Evolutionary conservation across 2,113 vertebrate species (phyloP).

Genomic region (Oreamnos americanus): DNA sequence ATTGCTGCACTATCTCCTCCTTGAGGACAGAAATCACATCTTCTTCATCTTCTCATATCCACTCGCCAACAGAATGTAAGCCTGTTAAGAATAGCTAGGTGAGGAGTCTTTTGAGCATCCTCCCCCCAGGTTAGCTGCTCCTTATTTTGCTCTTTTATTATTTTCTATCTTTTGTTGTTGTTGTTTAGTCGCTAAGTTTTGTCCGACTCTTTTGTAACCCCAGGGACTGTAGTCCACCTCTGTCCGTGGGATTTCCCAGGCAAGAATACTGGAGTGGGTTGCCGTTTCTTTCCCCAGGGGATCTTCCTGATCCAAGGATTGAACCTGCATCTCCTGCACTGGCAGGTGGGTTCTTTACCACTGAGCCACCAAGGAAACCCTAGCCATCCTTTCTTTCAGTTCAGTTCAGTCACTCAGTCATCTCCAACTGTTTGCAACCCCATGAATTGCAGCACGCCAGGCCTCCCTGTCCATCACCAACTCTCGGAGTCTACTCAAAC

Average conservation of each 20-base stretch:
- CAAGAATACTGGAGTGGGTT: neutral
- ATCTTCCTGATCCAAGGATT: neutral
- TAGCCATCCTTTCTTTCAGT: neutral
- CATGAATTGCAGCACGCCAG: rapidly evolving
- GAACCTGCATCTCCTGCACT: neutral
- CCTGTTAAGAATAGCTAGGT: neutral
- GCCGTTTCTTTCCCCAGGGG: neutral
- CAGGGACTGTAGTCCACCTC: neutral
- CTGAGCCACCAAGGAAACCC: neutral
- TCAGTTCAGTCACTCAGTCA: too few relatives aligned
- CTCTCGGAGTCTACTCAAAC: too few relatives aligned
- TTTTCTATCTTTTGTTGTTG: neutral
- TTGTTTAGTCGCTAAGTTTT: neutral
- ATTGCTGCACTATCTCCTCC: neutral
- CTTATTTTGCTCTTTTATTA: neutral
- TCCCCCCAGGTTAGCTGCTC: rapidly evolving
- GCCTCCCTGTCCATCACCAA: too few relatives aligned
- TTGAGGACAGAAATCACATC: neutral
- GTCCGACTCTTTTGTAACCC: neutral
- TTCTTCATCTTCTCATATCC: neutral
- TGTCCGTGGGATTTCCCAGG: neutral
- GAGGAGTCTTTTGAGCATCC: neutral
- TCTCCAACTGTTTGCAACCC: too few relatives aligned
- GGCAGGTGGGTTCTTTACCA: neutral
- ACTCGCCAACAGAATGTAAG: neutral